Percentiles rank a stretch among this genome's conserved stretches.
Conservation (phyloP, 2,888 invertebrate genomes). For the Synanthedon andrenaeformis region DNA sequence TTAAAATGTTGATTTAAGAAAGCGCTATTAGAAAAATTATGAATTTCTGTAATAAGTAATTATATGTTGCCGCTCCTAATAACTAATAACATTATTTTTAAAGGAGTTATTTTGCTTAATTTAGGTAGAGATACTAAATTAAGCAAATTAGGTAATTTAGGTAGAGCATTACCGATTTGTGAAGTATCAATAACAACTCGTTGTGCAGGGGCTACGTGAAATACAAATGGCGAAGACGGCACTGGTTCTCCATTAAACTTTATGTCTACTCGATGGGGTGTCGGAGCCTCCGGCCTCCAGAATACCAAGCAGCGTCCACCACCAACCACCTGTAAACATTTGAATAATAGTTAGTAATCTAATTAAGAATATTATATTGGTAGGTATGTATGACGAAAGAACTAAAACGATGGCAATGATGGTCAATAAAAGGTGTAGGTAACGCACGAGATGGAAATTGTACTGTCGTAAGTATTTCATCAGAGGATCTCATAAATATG, state of each 20-base stretch:
- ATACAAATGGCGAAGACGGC: constrained; percentile 90
- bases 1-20: too few relatives aligned
- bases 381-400: not conserved
- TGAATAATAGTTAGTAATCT: not conserved
- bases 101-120: too few relatives aligned
- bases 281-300: constrained; percentile 92
- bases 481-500: too few relatives aligned
- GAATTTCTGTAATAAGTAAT: too few relatives aligned
- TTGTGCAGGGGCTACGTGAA: constrained; percentile 72
- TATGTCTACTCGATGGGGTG: constrained; percentile 93
- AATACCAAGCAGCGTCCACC: constrained; percentile 94
- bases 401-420: not conserved
- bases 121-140: too few relatives aligned
- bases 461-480: not conserved
- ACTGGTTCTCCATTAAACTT: constrained; percentile 97
- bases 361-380: not conserved
- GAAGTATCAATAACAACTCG: constrained; percentile 58
- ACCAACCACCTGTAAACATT: constrained; percentile 79
- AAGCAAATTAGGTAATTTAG: too few relatives aligned
- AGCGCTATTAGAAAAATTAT: too few relatives aligned
- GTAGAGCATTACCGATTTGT: constrained; percentile 40
- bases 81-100: too few relatives aligned
- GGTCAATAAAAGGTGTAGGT: not conserved
- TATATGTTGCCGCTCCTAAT: too few relatives aligned
- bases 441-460: not conserved